Base-by-base conservation (phyloP, 2,888 invertebrate genomes). In the Limnephilus rhombicus region DNA sequence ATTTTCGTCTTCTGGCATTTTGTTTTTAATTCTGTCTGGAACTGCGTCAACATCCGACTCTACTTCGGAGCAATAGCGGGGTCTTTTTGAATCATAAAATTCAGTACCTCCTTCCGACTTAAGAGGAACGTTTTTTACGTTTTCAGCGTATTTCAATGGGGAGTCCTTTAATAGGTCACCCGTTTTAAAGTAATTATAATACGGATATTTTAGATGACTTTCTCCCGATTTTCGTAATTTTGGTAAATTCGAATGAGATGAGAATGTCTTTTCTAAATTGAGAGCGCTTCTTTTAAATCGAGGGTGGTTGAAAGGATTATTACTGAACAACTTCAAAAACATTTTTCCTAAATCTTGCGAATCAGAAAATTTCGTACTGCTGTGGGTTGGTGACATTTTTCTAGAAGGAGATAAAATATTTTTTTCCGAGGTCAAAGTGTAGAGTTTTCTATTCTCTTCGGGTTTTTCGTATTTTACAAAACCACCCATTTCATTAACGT, bases 41-140 rank as follows among this genome's bases (percentile, higher is more conserved):
- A 97, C 94, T 3, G 97, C 96, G 94, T 97, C 95, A 41, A 97
- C 94, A 87, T 96, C 94, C 90, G 95, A 95, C 93, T 96, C 96
- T 80, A 97, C 96, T 94, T 97, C 97, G 68, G 96, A 95, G 94
- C 97, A 97, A 94, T 95, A 94, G 13, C 96, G 94, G 92, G 94
- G 94, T n/a, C 95, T 95, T 91, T 97, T 96, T 0, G 97, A 97
- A 93, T 97, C 96, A 94, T 98, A 98, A 95, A 98, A 98, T 92
- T 97, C 97, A 94, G 97, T 97, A 18, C 97, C 96, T n/a, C 97
- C 97, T 15, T 95, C 95, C 0, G 96, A 96, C 95, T 98, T 98
- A 53, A 95, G 95, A 0, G 98, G 98, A 45, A 97, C 96, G 12
- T 96, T 95, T 91, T 95, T 95, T 0, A 97, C 95, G 95, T 97